Percentiles rank a stretch among this genome's conserved stretches.
phyloP scores from a whole-genome alignment of 2,113 vertebrate species.

The Aleadryas rufinucha region DNA sequence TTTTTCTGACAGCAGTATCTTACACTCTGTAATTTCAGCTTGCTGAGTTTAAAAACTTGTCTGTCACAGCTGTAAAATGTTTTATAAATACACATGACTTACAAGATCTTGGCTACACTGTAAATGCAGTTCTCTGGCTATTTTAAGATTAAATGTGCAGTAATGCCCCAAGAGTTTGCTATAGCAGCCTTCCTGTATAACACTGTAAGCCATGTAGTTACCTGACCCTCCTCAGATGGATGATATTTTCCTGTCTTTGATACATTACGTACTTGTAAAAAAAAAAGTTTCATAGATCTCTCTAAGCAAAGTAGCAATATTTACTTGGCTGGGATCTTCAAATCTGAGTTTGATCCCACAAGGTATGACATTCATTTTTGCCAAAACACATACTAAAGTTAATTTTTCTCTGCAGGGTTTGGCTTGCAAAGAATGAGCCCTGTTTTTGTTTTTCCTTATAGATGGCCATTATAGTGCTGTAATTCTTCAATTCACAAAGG shows the following conservation, averaged over 20 bases:
- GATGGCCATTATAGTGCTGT: background rate
- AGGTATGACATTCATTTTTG: background rate
- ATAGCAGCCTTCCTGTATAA: background rate
- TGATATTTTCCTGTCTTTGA: background rate
- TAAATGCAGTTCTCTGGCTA: background rate
- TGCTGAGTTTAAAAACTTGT: background rate
- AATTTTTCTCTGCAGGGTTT: background rate
- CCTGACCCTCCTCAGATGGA: background rate
- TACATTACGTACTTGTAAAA: background rate
- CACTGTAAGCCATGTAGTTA: background rate
- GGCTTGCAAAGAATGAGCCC: background rate
- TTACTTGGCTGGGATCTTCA: background rate
- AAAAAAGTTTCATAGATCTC: background rate
- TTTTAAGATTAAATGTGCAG: background rate
- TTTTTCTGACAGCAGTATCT: background rate
- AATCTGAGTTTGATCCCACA: background rate
- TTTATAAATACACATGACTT: background rate
- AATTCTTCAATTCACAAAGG: background rate
- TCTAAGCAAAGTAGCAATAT: background rate
- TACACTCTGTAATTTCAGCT: background rate
- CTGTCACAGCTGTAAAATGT: background rate
- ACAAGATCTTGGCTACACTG: background rate
- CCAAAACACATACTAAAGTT: background rate
- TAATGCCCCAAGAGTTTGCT: background rate
- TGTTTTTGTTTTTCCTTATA: background rate